Base-by-base conservation (phyloP, 2,113 vertebrate species). In the Rana temporaria region DNA sequence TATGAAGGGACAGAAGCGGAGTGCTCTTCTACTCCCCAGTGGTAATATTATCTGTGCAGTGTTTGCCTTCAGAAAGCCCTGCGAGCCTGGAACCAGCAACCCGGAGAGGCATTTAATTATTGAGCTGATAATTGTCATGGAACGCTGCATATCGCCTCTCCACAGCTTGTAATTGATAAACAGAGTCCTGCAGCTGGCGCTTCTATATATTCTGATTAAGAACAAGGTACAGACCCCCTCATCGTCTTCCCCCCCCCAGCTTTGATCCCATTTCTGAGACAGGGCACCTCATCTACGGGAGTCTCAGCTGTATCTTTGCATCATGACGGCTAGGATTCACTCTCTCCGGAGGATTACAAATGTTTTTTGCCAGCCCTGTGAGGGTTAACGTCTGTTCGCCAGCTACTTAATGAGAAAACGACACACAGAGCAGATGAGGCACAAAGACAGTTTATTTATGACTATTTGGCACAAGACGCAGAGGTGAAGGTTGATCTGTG, bases 231-330 rank as follows among this genome's bases (percentile, higher is more conserved):
- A 14, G 30, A 24, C 32, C 73, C 65, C 76, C 55, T 69, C 9
- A 84, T 78, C 74, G 79, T 79, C 60, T 67, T 56, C 30, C 62
- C 78, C 42, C 42, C 42, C 42, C 42, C 42, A 48, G 42, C 42
- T 66, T 78, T 73, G 56, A n/a, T 68, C 79, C 63, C 57, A 82
- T 69, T 6, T 67, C 66, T 67, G 16, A 42, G 24, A 30, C 5
- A 75, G 67, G 67, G 82, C 76, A 19, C 86, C 87, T 65, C 83
- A 75, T 82, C 73, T 56, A 42, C 84, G 87, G 84, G 48, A 32
- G 16, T 84, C 89, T 90, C 94, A 94, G 94, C 92, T 96, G 95
- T 86, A 80, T 85, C 89, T 86, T 30, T 85, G 89, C 89, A 87
- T 87, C 87, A 52, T 72, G 76, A 87, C 19, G 8, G n/a, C 70